Conservation (phyloP, 2,888 invertebrate species). For the Tetropium fuscum region DNA sequence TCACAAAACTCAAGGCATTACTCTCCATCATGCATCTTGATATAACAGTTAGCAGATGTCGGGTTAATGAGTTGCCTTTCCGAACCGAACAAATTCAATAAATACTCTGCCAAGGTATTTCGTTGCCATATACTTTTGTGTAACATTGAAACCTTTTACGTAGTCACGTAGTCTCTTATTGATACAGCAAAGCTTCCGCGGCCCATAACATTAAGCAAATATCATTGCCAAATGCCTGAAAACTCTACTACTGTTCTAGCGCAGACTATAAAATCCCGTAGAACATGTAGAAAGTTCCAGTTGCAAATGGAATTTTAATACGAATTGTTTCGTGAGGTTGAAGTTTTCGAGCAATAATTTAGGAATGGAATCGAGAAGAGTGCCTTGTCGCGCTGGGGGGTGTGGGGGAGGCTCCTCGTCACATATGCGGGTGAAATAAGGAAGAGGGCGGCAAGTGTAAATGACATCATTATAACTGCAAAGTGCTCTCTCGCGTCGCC, state of each 20-base stretch:
- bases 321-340: slow-evolving; percentile 50
- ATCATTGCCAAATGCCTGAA: slow-evolving; percentile 22
- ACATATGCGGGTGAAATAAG: slow-evolving; percentile 64
- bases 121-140: neutral
- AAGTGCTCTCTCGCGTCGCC: slow-evolving; percentile 67
- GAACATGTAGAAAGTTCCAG: slow-evolving; percentile 21
- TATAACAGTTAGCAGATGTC: no score
- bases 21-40: no score
- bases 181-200: slow-evolving; percentile 9
- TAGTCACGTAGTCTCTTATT: neutral
- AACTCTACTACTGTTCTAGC: slow-evolving; percentile 15
- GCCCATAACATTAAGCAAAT: slow-evolving; percentile 5
- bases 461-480: slow-evolving; percentile 69
- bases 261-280: slow-evolving; percentile 22
- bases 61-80: no score
- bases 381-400: slow-evolving; percentile 37
- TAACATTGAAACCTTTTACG: neutral
- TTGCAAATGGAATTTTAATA: slow-evolving; percentile 54
- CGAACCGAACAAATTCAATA: no score
- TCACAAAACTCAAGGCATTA: no score
- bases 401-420: slow-evolving; percentile 46
- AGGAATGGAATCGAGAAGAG: slow-evolving; percentile 42
- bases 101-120: no score
- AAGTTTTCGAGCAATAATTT: slow-evolving; percentile 50
- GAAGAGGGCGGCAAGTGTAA: slow-evolving; percentile 67